Base-by-base conservation (phyloP, 1,140 invertebrate genomes). In the Caenorhabditis briggsae region DNA sequence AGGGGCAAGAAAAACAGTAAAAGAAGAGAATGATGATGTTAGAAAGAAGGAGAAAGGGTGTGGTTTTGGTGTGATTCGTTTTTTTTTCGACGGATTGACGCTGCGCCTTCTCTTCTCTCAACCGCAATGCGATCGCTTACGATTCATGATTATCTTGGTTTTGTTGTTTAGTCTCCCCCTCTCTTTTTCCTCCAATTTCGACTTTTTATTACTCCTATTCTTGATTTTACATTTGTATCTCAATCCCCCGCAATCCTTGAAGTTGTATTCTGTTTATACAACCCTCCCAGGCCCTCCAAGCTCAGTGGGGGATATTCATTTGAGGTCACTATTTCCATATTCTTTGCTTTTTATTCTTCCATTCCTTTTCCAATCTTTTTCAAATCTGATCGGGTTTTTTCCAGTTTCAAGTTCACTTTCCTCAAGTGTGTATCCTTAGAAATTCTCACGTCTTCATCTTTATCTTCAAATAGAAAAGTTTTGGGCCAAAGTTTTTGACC, bases 31-130 rank as follows among this genome's bases (percentile, higher is more conserved):
- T 33, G 55, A 59, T 43, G 53, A 83, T 56, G 82, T 41, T 46
- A 83, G 82, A 48, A 56, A 48, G 9, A 50, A 53, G 78, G 55
- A 55, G 23, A 48, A 83, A 83, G 82, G 56, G 82, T 58, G 82
- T 56, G 56, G 56, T 58, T 43, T 59, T 58, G 82, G 82, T 83
- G 55, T 58, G 53, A 48, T 58, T 59, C 82, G 5, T 83, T 58
- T 82, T 53, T 55, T 48, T 43, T 18, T 83, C 48, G 50, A 33
- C 7, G 59, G 59, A 61, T 61, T 61, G 59, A 61, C 3, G 25
- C 48, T 41, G 48, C 33, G 11, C 18, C 64, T 70, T 46, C 33
- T 43, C 8, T 20, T 70, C n/a, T 70, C 18, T 25, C 20, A n/a
- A 16, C 55, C 78, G 20, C 78, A 82, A 58, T 33, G 16, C 56